Percentiles rank a stretch among this genome's conserved stretches.
phyloP scores from a whole-genome alignment of 2,888 invertebrate species.

The Scrobipalpa atriplicella region DNA sequence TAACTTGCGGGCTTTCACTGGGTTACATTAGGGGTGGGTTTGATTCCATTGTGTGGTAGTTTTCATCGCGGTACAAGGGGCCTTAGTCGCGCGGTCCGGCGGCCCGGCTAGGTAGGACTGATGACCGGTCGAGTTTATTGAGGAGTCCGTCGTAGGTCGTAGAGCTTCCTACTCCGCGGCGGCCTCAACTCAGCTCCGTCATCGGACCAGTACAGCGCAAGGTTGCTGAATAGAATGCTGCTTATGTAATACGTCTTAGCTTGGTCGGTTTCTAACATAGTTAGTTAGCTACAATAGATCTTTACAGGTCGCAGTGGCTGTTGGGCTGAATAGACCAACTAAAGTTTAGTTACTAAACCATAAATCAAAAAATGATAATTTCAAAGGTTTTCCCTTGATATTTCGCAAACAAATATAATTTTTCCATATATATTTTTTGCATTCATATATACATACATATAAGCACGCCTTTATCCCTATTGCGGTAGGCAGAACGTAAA shows the following conservation, averaged over 20 bases:
- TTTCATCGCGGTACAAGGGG: not conserved
- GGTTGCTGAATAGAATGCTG: not conserved
- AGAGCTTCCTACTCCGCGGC: slow-evolving; percentile 3
- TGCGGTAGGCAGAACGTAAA: too few relatives aligned
- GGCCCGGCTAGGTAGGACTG: not conserved
- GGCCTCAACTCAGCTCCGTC: not conserved
- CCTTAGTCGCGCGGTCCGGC: slow-evolving; percentile 3
- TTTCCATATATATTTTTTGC: too few relatives aligned
- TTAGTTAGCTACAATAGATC: too few relatives aligned
- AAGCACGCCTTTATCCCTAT: too few relatives aligned
- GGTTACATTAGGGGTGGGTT: not conserved
- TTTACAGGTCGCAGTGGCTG: too few relatives aligned
- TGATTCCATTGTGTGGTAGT: not conserved
- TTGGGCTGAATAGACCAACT: too few relatives aligned
- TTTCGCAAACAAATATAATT: too few relatives aligned
- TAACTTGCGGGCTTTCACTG: not conserved
- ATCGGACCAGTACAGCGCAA: not conserved
- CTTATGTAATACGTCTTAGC: not conserved
- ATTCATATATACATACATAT: too few relatives aligned
- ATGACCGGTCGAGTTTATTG: not conserved
- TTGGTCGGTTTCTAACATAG: too few relatives aligned
- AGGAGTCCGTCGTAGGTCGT: slow-evolving; percentile 11
- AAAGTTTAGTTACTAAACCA: too few relatives aligned
- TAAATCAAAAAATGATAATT: too few relatives aligned
- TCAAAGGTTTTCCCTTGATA: too few relatives aligned